Base-by-base conservation (phyloP, 2,113 vertebrate species). In the Psilopsiagon aymara region DNA sequence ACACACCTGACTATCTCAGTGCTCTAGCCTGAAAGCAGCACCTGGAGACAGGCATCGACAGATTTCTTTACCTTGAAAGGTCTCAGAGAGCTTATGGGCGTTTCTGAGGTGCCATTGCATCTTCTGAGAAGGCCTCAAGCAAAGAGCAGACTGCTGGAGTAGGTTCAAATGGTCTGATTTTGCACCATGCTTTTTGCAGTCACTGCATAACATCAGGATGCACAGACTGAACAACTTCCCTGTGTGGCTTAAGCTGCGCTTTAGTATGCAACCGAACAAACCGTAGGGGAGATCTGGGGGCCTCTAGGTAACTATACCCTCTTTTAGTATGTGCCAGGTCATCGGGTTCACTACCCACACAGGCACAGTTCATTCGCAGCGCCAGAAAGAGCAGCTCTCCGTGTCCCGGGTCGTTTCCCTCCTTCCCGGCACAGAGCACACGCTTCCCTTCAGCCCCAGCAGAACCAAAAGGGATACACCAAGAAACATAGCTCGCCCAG, bases 281-380 rank as follows among this genome's bases (percentile, higher is more conserved):
- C 47, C 3, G 1, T 5, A 35, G 35, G 23, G 4, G 60, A 64
- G 55, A 39, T 27, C 7, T 5, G 13, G 23, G 27, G 23, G 47
- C 49, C 14, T 52, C 10, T 4, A 6, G 31, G 39, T 27, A 12
- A 29, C 46, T 6, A 2, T 4, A 11, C 5, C 52, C 11, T 29
- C n/a, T 43, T 60, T 14, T 2, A 2, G 13, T 3, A 5, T 12
- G 39, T 29, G 3, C n/a, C 73, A 53, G 68, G 13, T 25, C 53
- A 39, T 3, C 11, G 2, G 47, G 27, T 35, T 19, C 5, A 9
- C 57, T 35, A 0, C 2, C 13, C 57, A 59, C 55, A 21, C 0
- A 1, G 37, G 16, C 7, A 10, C 0, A 10, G 10, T 20, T 23
- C n/a, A 9, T 3, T 13, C 4, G 7, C 11, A 2, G 5, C 3